Evolutionary conservation across 1,140 invertebrate species (phyloP).

Genomic region (Popillia japonica): DNA sequence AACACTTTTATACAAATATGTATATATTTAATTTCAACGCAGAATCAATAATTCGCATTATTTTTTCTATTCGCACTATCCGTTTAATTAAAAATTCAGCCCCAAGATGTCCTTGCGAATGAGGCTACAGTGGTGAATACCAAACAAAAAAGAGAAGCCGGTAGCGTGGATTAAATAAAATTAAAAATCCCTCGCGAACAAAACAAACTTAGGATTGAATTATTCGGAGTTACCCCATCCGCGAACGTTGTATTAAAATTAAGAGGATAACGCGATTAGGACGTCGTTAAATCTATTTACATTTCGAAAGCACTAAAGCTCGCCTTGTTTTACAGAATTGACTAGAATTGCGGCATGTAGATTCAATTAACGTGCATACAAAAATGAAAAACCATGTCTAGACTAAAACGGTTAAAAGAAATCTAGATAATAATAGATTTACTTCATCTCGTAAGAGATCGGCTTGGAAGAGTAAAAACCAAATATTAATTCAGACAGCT

Average conservation of each 20-base stretch:
- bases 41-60: too few relatives aligned
- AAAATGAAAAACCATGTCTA: not conserved
- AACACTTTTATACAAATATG: too few relatives aligned
- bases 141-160: not conserved
- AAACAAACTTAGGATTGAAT: conserved; percentile 34
- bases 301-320: not conserved
- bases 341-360: not conserved
- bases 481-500: too few relatives aligned
- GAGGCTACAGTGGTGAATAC: not conserved
- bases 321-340: not conserved
- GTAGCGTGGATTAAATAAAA: conserved; percentile 9
- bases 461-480: too few relatives aligned
- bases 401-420: not conserved
- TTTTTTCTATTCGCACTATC: not conserved
- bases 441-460: not conserved
- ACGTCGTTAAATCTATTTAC: conserved; percentile 18
- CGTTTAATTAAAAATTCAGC: conserved; percentile 14
- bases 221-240: conserved; percentile 27
- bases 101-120: not conserved
- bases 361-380: conserved; percentile 9
- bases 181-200: conserved; percentile 7
- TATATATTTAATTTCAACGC: too few relatives aligned
- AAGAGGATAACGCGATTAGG: conserved; percentile 29
- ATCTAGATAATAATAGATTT: not conserved
- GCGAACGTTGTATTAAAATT: conserved; percentile 35